phyloP scores from a whole-genome alignment of 2,888 invertebrate species.

The Nasonia oneida region DNA sequence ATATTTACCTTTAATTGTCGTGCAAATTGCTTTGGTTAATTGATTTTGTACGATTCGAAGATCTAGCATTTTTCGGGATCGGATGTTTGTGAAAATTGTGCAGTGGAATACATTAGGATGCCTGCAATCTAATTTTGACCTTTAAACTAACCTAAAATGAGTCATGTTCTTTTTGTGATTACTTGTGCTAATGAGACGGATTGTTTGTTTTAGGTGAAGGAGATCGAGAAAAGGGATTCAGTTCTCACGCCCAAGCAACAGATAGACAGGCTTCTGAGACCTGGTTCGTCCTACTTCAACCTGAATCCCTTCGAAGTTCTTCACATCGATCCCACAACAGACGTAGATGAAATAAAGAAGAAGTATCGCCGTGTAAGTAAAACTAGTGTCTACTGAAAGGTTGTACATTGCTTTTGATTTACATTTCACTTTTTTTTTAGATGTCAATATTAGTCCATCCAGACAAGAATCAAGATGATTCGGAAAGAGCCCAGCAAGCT shows the following conservation, averaged over 20 bases:
- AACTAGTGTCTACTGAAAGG: not conserved
- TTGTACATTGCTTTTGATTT: not conserved
- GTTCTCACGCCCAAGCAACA: slow-evolving; percentile 98
- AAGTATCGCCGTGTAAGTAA: slow-evolving; percentile 90
- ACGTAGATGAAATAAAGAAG: slow-evolving; percentile 96
- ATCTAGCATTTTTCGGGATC: not conserved
- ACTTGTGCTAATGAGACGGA: slow-evolving; percentile 38
- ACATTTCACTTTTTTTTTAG: slow-evolving; percentile 74
- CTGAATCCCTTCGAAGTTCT: slow-evolving; percentile 97
- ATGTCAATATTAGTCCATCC: slow-evolving; percentile 99
- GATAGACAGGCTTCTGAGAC: slow-evolving; percentile 95
- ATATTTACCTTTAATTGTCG: slow-evolving; percentile 24
- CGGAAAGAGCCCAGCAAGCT: slow-evolving; percentile 95
- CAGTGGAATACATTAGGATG: not conserved
- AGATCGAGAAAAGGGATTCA: slow-evolving; percentile 98
- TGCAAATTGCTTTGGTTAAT: not conserved
- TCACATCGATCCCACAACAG: slow-evolving; percentile 93
- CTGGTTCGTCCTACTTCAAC: slow-evolving; percentile 99
- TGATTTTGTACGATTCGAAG: not conserved
- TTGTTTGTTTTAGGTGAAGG: slow-evolving; percentile 90
- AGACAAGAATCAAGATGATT: slow-evolving; percentile 98
- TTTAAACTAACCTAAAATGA: slow-evolving; percentile 41
- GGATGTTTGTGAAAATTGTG: not conserved
- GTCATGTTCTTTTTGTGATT: not conserved
- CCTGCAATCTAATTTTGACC: not conserved